Base-by-base conservation (phyloP, 1,140 invertebrate species). In the Drosophila ironensis region DNA sequence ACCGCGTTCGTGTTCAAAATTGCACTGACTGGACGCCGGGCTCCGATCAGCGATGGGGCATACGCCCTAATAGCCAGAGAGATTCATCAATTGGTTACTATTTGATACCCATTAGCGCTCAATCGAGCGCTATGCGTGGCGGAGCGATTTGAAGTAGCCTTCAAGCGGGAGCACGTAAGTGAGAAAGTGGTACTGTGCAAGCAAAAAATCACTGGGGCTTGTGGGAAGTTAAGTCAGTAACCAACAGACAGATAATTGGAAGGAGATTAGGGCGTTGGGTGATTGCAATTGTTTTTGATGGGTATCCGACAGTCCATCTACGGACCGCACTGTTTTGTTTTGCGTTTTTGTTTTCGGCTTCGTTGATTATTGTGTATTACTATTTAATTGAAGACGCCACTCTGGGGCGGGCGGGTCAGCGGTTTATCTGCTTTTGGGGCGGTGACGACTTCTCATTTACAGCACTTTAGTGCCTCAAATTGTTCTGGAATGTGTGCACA, bases 321-420 rank as follows among this genome's bases (percentile, higher is more conserved):
- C 8, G 2, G 0, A 0, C 12, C 0, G 0, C 1, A 0, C 1
- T 5, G 0, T 19, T 40, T 4, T 0, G 19, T 17, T 37, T 30
- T 48, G 16, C 16, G 8, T 40, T 45, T 48, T 52, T 38, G 44
- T 20, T 45, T 50, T 35, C 14, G 60, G 42, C 33, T 28, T 41
- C 52, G 48, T 70, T 84, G 69, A 77, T 82, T 82, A 72, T 66
- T 77, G 67, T 82, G 77, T 82, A 82, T 84, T 82, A 70, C 69
- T 78, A 72, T 82, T 84, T 77, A 73, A 82, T 82, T 77, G 77
- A 84, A 76, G 77, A 46, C 45, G 60, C 38, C 40, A 45, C 28
- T 51, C 20, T 42, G 46, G 50, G 19, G 48, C 24, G 40, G 44
- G 47, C 46, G 69, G 72, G 77, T 84, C 77, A 84, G 37, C 51